phyloP scores from a whole-genome alignment of 1,140 invertebrate genomes.

The Panagrolaimus sp. region DNA sequence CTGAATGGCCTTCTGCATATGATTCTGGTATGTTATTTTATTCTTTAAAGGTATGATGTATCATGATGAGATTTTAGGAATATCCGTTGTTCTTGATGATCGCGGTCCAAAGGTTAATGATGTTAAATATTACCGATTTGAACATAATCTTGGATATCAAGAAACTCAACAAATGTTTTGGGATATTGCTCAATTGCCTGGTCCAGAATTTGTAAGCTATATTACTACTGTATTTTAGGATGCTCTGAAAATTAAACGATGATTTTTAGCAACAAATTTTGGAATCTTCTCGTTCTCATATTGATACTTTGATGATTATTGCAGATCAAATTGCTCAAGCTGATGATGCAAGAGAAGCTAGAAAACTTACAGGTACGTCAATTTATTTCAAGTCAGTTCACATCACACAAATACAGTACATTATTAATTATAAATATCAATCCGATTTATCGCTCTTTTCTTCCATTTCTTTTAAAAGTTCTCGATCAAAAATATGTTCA shows the following conservation, averaged over 20 bases:
- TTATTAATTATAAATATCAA: constrained; percentile 1
- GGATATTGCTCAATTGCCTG: background rate
- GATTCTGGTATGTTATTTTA: background rate
- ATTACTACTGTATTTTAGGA: no score
- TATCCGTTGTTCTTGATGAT: background rate
- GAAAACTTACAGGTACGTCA: background rate
- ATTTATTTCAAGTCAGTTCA: background rate
- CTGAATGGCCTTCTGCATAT: background rate
- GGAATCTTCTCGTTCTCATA: background rate
- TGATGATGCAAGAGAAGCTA: background rate
- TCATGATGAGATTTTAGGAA: background rate
- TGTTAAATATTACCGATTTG: background rate
- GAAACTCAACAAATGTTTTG: background rate
- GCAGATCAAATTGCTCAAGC: background rate
- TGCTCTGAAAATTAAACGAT: background rate
- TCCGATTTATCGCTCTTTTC: background rate
- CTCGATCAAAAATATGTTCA: constrained; percentile 71
- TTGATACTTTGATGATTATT: background rate
- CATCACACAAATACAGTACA: background rate
- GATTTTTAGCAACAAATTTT: background rate
- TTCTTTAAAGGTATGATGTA: background rate
- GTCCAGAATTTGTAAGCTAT: background rate
- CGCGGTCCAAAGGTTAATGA: background rate
- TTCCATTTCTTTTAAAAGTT: constrained; percentile 46
- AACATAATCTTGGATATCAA: background rate